Conservation (phyloP, 2,888 invertebrate species). For the Julus scandinavius region DNA sequence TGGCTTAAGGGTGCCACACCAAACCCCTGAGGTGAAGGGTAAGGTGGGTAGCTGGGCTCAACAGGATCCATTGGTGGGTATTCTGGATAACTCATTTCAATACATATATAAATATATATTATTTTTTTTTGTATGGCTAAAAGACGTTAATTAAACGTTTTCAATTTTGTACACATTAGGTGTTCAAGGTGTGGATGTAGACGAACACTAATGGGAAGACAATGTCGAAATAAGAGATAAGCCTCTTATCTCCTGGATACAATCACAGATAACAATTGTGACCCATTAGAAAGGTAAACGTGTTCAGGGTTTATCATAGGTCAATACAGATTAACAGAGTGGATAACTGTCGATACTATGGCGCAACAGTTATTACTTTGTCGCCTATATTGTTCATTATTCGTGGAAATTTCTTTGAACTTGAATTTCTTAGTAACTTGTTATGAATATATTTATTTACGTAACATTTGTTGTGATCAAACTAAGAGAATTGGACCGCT, state of each 20-base stretch:
- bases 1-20: background rate
- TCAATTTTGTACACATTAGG: background rate
- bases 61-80: background rate
- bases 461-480: no score
- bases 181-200: background rate
- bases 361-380: background rate
- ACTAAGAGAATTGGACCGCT: no score
- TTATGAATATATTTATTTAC: no score
- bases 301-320: background rate
- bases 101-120: no score
- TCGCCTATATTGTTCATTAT: background rate
- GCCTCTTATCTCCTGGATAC: background rate
- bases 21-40: background rate
- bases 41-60: background rate
- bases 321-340: background rate
- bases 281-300: background rate
- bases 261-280: background rate
- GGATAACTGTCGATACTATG: background rate
- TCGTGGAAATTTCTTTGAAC: no score
- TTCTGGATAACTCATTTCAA: background rate
- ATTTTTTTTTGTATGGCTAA: background rate
- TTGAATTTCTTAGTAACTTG: no score
- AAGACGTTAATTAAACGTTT: background rate
- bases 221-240: background rate
- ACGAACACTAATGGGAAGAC: conserved; percentile 31